A percentile compares a stretch with the other conserved stretches of the same genome.
These are phyloP conservation scores for Paratilapia polleni DNA, from an alignment of 2,113 vertebrate genomes.

Conservation along the genomic window DNA sequence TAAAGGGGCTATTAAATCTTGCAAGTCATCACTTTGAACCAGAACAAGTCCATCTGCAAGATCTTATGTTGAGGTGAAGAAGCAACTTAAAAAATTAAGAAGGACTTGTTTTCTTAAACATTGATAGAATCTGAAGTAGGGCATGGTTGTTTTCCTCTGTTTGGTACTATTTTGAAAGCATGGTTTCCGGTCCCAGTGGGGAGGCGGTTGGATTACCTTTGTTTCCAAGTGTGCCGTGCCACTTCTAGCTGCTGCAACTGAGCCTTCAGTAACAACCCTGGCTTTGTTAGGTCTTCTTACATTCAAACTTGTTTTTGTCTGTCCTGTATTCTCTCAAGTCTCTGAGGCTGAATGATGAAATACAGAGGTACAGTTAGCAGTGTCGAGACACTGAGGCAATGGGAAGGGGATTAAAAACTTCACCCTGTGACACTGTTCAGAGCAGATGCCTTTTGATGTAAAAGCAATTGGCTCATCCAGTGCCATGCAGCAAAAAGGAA, in stretches of 20 bases:
- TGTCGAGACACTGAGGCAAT: slow-evolving; percentile 9
- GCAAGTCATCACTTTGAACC: not conserved
- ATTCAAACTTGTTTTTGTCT: slow-evolving; percentile 58
- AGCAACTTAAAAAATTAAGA: slow-evolving; percentile 13
- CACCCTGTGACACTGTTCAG: slow-evolving; percentile 37
- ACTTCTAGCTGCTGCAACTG: slow-evolving; percentile 29
- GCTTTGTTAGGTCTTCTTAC: slow-evolving; percentile 37
- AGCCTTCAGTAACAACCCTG: slow-evolving; percentile 21
- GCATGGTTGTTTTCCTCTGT: slow-evolving; percentile 18
- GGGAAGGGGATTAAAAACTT: slow-evolving; percentile 54
- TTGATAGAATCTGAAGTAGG: slow-evolving; percentile 21
- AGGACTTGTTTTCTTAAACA: slow-evolving; percentile 1
- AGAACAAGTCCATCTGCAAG: not conserved
- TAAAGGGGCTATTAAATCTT: not conserved
- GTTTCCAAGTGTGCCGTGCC: slow-evolving; percentile 28
- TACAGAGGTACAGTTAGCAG: slow-evolving; percentile 48
- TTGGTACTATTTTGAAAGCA: slow-evolving; percentile 5
- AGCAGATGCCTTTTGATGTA: slow-evolving; percentile 56
- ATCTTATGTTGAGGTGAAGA: not conserved
- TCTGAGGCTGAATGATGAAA: slow-evolving; percentile 66
- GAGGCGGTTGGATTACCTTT: slow-evolving; percentile 46
- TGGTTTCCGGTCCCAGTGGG: slow-evolving; percentile 9
- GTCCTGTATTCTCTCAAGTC: slow-evolving; percentile 47
- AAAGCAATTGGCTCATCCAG: slow-evolving; percentile 42
- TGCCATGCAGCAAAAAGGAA: slow-evolving; percentile 16